These are phyloP conservation scores for Apostichopus japonicus DNA, from an alignment of 35 echinoderm and acorn worm genomes.

Conservation along the genomic window DNA sequence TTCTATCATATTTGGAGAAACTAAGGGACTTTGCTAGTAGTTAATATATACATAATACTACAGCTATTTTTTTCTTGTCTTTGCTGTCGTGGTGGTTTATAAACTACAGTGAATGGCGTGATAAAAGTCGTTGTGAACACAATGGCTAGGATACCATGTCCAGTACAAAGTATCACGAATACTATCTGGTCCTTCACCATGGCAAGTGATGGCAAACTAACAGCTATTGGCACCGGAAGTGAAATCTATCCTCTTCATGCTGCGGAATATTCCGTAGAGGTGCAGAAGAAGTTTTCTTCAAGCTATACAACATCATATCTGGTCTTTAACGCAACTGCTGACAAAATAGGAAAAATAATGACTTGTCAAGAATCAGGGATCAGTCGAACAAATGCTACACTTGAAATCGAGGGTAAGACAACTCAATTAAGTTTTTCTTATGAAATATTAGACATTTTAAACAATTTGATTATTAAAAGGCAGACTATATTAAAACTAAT, in stretches of 20 bases:
- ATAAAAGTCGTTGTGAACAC: background rate
- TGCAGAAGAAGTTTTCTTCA: background rate
- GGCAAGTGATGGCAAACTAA: background rate
- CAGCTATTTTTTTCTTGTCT: too few species aligned
- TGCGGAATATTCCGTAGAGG: too few species aligned
- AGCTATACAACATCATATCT: background rate
- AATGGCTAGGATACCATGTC: background rate
- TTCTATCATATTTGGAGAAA: too few species aligned
- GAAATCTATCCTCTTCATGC: too few species aligned
- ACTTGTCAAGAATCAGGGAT: background rate
- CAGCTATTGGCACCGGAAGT: background rate
- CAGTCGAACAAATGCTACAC: background rate
- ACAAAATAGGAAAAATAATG: background rate
- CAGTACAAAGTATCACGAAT: background rate
- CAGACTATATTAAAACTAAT: too few species aligned
- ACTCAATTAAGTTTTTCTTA: too few species aligned
- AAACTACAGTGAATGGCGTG: background rate
- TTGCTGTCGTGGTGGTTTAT: too few species aligned
- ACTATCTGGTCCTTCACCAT: background rate
- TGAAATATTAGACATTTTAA: too few species aligned
- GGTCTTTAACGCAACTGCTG: background rate
- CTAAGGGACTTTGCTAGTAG: too few species aligned
- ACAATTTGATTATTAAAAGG: too few species aligned
- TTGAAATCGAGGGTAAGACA: background rate
- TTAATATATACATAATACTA: too few species aligned